Conservation (phyloP, 2,888 invertebrate genomes). For the Argyra leucocephala region DNA sequence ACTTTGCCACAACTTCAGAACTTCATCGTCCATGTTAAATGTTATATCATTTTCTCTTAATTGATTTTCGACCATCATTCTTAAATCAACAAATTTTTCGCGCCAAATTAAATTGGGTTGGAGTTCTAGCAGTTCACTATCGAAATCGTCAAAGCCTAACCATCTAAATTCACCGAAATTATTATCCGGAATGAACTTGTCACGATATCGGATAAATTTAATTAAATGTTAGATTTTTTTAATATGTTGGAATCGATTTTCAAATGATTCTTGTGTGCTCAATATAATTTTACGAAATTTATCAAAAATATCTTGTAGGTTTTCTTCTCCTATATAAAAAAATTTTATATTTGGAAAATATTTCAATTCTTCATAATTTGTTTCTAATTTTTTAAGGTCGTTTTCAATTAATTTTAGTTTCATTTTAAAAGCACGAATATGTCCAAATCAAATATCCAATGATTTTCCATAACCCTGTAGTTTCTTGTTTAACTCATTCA, state of each 20-base stretch:
- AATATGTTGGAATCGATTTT: not conserved
- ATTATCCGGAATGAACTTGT: not conserved
- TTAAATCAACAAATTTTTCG: constrained; percentile 4
- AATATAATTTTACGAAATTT: not conserved
- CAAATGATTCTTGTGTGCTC: constrained; percentile 7
- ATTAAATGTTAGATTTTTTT: constrained; percentile 8
- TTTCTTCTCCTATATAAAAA: not conserved
- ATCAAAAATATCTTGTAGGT: not conserved
- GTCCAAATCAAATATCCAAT: not conserved
- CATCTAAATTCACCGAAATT: not conserved
- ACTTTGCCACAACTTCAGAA: constrained; percentile 8
- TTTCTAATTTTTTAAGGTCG: not conserved
- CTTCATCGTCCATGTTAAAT: constrained; percentile 9
- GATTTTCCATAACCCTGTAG: not conserved
- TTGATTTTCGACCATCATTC: constrained; percentile 8
- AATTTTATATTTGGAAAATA: constrained; percentile 7
- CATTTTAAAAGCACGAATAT: not conserved
- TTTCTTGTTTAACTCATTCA: constrained; percentile 9
- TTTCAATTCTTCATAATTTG: constrained; percentile 7
- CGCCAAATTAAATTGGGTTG: constrained; percentile 6
- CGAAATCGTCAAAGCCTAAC: constrained; percentile 8
- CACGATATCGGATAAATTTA: constrained; percentile 9
- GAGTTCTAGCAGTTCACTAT: constrained; percentile 7
- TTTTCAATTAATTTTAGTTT: constrained; percentile 7
- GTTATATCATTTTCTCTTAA: not conserved